Evolutionary conservation across 2,797 vertebrate genomes (phyloP), one percentile per base, ranked within the genome.

Genomic region (Hydrocynus forskahlii): DNA sequence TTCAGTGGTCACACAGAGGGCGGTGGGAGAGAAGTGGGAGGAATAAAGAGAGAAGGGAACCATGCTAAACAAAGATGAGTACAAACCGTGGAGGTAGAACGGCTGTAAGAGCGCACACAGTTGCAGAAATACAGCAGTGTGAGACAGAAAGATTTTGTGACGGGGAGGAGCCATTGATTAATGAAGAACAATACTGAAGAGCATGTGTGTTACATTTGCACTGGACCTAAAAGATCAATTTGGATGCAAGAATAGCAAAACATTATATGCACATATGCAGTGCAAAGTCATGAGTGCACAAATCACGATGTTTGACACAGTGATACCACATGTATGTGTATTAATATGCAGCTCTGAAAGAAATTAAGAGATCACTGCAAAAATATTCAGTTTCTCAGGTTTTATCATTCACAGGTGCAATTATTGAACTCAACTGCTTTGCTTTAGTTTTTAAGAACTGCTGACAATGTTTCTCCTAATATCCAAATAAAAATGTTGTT

Each of bases 31-130:
- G 66, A 76, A 80, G 52, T 80, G 23, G 43, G 45, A 64, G 80
- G 70, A 63, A 23, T 66, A 48, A 64, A 83, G 62, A 60, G 25
- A 38, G 75, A 55, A 82, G 70, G 69, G 25, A 81, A 66, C 81
- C 83, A 81, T 83, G 85, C 89, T 87, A 88, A 81, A 82, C 75
- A 55, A 85, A 82, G 83, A 71, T 45, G 40, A 81, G 82, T 75
- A 82, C 81, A 84, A 19, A 75, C 73, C 7, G 0, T 16, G 78
- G 16, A 79, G 79, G 67, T 0, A 48, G 21, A 7, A 77, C 59
- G 16, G 50, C 67, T 60, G 23, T 14, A 48, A 54, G 69, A 14
- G 57, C 19, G 17, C 21, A 72, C 19, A n/a, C 17, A 25, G 59
- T 21, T 17, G 76, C 4, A 70, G 7, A 71, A 76, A n/a, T 12